Base-by-base conservation (phyloP, 2,888 invertebrate genomes). In the Chrysodeixis includens region DNA sequence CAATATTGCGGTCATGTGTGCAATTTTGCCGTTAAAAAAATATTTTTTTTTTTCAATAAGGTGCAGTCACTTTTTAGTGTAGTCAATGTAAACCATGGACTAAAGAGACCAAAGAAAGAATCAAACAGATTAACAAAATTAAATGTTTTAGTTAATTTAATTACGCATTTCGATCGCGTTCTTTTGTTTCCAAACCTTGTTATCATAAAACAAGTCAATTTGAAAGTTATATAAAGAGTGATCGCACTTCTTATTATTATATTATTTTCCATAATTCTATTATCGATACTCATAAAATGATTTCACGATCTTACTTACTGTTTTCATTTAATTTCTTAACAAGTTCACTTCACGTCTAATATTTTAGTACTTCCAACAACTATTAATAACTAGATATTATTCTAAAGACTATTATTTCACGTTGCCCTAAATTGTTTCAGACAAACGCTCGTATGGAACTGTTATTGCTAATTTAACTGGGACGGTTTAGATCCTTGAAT, bases 391-490 rank as follows among this genome's bases (percentile, higher is more conserved):
- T 79, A 66, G 62, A 62, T 70, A 70, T 81, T 78, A 82, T 78
- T 79, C 65, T 80, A 65, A 54, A 70, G 72, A 65, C 71, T 83
- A 83, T 82, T 83, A 85, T 85, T 86, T 76, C 77, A 69, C 74
- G 74, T 69, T 66, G 71, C 73, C 76, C 70, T 65, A 66, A 64
- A 76, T 76, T 79, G 82, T 69, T 75, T 62, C 53, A 68, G 58
- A 66, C 51, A 52, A 76, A 66, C 59, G 73, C 57, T 73, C 68
- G 60, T 66, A 76, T 73, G 69, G 56, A 64, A 76, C 60, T 79
- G 74, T 79, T 79, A 82, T 82, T 82, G 76, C 82, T 79, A 82
- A 82, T 79, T 79, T 76, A 82, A 79, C 69, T 63, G 77, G 57
- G 66, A 68, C 66, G 70, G 58, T 76, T 76, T 69, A 73, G 72